Evolutionary conservation across 2,113 vertebrate genomes (phyloP), one percentile per base, ranked within the genome.

Genomic region (Carassius auratus): DNA sequence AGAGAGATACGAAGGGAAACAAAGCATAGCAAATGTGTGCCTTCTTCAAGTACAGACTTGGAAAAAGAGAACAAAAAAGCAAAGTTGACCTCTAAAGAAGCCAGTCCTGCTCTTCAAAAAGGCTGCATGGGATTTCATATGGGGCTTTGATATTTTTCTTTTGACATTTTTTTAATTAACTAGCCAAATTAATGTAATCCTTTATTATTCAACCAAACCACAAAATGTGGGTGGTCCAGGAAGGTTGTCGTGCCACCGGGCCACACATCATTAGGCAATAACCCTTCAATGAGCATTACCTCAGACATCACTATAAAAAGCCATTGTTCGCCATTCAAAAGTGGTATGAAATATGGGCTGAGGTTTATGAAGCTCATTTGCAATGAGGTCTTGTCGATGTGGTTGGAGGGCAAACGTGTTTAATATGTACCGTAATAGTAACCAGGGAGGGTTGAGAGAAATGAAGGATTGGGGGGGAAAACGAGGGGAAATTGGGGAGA

Each of bases 141-240:
- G 73, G 82, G 71, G 73, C 75, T 75, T 68, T 59, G 75, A 69
- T 74, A 61, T 50, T 45, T 76, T 69, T 84, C 84, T 88, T 88
- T 88, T 90, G 83, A 85, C 84, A 71, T 86, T 87, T 87, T 87
- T 78, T 84, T 80, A 86, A 89, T 84, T 85, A 88, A 84, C 73
- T 81, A 90, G 48, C 50, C 45, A 90, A 87, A 87, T 89, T 84
- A 88, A 89, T 87, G 85, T 75, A 75, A 84, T 78, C 73, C 77
- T 88, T 89, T 89, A 89, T 85, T 89, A 85, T 89, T 88, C 84
- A 66, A 83, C 81, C 73, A 76, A 71, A 84, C 89, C 88, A 38
- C 84, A 86, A 85, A 80, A 84, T 57, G 86, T 89, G 89, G 88
- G 89, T 89, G 89, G 84, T 86, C 89, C 64, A 23, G 8, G 79